Conservation (phyloP, 2,888 invertebrate species). For the Nysson spinosus region DNA sequence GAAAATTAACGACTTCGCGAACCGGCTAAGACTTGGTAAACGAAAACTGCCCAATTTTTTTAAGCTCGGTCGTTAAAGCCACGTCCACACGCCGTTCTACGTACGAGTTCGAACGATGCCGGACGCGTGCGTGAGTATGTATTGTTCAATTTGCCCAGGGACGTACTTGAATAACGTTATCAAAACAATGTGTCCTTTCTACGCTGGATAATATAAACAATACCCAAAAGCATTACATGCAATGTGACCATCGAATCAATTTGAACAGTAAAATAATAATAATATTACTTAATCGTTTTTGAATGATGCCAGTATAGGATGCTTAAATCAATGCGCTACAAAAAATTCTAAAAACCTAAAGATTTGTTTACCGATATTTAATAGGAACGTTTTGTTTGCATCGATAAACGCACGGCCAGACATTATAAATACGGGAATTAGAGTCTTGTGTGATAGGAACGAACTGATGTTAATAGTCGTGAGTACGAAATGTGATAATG, state of each 20-base stretch:
- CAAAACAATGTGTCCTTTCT: too few species aligned
- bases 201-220: too few species aligned
- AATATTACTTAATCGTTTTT: too few species aligned
- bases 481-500: slow-evolving; percentile 32
- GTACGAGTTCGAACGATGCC: slow-evolving; percentile 12
- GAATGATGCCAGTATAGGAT: too few species aligned
- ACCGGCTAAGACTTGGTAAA: slow-evolving; percentile 65
- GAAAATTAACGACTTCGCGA: slow-evolving; percentile 69
- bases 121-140: slow-evolving; percentile 32
- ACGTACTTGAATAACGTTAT: slow-evolving; percentile 43
- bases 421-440: neutral
- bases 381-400: too few species aligned
- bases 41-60: slow-evolving; percentile 63
- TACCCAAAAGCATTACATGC: too few species aligned
- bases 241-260: too few species aligned
- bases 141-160: slow-evolving; percentile 30
- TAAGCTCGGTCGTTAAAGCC: slow-evolving; percentile 52
- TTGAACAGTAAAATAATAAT: too few species aligned
- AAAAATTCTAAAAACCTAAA: too few species aligned
- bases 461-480: neutral
- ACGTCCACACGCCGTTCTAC: slow-evolving; percentile 35
- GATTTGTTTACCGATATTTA: too few species aligned
- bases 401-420: neutral
- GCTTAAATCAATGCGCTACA: too few species aligned
- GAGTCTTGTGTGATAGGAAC: too few species aligned